These are phyloP conservation scores for Heteractis magnifica DNA, from an alignment of 92 coral and sea anemone genomes.

Conservation along the genomic window DNA sequence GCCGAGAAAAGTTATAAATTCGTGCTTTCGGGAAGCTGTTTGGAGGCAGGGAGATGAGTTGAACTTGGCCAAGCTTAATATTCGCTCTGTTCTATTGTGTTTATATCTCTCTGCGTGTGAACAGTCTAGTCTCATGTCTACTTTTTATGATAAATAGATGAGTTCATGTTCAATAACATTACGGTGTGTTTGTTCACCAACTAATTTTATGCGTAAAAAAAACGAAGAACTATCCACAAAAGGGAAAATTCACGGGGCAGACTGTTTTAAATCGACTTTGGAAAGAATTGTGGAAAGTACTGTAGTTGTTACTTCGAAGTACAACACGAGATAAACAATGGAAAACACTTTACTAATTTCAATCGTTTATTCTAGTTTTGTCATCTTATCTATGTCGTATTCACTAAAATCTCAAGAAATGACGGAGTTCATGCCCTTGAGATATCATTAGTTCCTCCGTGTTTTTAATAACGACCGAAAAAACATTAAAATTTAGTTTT, in stretches of 20 bases:
- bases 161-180: conserved; percentile 43
- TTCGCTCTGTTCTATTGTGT: conserved; percentile 54
- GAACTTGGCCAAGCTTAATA: conserved; percentile 20
- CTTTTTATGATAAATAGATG: conserved; percentile 89
- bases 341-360: no score
- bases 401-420: background rate
- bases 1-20: conserved; percentile 16
- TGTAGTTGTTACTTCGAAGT: no score
- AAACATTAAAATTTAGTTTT: background rate
- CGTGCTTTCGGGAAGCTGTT: background rate
- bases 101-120: conserved; percentile 78
- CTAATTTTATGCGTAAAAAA: conserved; percentile 34
- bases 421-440: conserved; percentile 2
- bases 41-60: background rate
- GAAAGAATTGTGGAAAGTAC: no score
- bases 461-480: background rate
- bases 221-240: conserved; percentile 11
- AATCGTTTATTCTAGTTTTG: background rate
- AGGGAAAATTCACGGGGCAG: no score
- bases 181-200: conserved; percentile 37
- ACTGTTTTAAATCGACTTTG: no score
- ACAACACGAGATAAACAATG: no score
- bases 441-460: background rate
- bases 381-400: background rate
- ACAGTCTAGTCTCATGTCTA: conserved; percentile 78